Evolutionary conservation across 2,113 vertebrate genomes (phyloP).

Genomic region (Percopsis transmontana): DNA sequence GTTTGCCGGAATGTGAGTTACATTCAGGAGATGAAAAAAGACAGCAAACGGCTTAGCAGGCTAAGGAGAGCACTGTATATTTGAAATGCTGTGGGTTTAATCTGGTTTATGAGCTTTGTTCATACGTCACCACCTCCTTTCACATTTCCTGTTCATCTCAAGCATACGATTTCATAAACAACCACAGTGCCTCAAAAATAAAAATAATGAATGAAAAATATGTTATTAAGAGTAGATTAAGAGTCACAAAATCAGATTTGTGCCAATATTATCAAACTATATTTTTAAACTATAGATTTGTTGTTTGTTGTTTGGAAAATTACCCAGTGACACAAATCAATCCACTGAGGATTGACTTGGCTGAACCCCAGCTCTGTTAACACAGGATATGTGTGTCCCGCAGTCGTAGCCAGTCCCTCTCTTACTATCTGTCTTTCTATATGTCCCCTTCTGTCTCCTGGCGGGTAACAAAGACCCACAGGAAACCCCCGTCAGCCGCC

Average conservation of each 20-base stretch:
- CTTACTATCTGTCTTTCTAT: not conserved
- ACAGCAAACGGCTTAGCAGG: conserved; percentile 8
- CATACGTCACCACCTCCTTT: not conserved
- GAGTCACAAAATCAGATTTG: no score
- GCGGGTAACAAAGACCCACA: conserved; percentile 61
- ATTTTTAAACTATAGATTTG: not conserved
- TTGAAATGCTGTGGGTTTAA: conserved; percentile 2
- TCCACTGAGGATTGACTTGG: conserved; percentile 23
- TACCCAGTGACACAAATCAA: not conserved
- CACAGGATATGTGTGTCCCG: conserved; percentile 41
- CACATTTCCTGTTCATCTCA: not conserved
- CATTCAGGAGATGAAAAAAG: conserved; percentile 19
- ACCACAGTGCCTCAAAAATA: not conserved
- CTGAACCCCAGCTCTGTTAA: not conserved
- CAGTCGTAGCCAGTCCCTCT: not conserved
- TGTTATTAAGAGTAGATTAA: no score
- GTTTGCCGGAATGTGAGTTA: conserved; percentile 3
- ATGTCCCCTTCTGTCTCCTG: conserved; percentile 14
- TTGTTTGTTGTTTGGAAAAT: conserved; percentile 2
- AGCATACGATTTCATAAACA: not conserved
- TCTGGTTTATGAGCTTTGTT: conserved; percentile 2
- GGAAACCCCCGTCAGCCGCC: conserved; percentile 71
- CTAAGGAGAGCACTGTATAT: not conserved
- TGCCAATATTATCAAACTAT: no score
- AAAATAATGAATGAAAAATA: no score